These are phyloP conservation scores for Shinisaurus crocodilurus DNA, from an alignment of 2,113 vertebrate species.

Conservation along the genomic window DNA sequence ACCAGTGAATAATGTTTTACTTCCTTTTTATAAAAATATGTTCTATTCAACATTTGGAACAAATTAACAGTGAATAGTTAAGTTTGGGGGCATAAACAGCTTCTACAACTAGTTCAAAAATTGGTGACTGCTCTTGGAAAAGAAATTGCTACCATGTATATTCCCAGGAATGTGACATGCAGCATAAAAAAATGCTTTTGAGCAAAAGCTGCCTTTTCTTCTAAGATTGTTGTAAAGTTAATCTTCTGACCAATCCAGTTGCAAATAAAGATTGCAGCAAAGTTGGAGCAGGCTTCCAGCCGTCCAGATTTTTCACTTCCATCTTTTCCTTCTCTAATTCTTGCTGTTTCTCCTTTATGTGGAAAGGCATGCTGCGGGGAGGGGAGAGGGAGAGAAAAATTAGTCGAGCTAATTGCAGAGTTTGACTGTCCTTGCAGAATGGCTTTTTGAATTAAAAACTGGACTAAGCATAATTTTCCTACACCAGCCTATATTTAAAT, in stretches of 20 bases:
- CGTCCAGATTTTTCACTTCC: slow-evolving; percentile 32
- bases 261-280: slow-evolving; percentile 23
- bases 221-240: background rate
- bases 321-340: slow-evolving; percentile 30
- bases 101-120: background rate
- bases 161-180: background rate
- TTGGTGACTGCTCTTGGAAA: background rate
- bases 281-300: background rate
- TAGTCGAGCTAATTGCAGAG: background rate
- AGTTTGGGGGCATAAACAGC: background rate
- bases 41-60: background rate
- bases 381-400: background rate
- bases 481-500: background rate
- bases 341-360: slow-evolving; percentile 36
- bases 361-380: slow-evolving; percentile 26
- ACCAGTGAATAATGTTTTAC: background rate
- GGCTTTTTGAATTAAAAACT: background rate
- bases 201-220: background rate
- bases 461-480: background rate
- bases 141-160: background rate
- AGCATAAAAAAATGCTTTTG: background rate
- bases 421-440: background rate
- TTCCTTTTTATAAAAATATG: background rate
- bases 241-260: background rate
- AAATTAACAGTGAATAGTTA: background rate